phyloP scores from a whole-genome alignment of 2,113 vertebrate genomes.

The Rhinolophus ferrumequinum region DNA sequence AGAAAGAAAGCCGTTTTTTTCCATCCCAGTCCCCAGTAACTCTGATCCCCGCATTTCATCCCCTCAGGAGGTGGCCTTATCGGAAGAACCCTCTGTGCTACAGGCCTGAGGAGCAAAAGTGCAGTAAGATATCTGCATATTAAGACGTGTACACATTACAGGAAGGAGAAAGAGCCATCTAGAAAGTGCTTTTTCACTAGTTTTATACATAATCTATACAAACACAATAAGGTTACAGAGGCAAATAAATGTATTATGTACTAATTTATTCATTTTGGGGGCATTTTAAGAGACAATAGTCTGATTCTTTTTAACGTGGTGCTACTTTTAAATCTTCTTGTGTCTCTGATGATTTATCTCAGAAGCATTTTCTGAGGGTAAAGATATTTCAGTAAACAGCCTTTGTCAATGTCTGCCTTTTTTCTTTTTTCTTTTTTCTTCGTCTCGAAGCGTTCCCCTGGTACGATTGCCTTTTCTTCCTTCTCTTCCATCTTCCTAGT shows the following conservation, averaged over 20 bases:
- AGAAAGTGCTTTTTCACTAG: not conserved
- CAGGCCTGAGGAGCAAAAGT: not conserved
- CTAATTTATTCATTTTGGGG: not conserved
- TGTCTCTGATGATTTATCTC: not conserved
- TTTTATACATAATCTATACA: not conserved
- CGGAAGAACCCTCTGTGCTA: not conserved
- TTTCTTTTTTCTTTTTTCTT: not conserved
- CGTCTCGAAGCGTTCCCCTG: not conserved
- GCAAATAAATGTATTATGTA: not conserved
- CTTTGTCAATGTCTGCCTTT: not conserved
- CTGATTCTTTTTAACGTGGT: not conserved
- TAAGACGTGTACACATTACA: not conserved
- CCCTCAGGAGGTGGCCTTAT: not conserved
- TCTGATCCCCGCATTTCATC: accelerated
- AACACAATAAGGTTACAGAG: not conserved
- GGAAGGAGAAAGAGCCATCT: not conserved
- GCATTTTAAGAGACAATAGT: not conserved
- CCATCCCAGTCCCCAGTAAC: accelerated
- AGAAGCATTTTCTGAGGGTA: not conserved
- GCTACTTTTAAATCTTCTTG: not conserved
- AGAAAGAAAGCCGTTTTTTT: accelerated
- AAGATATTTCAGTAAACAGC: not conserved
- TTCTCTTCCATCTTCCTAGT: not conserved
- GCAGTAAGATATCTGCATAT: not conserved
- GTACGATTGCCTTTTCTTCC: not conserved